These are phyloP conservation scores for Tipula unca DNA, from an alignment of 2,888 invertebrate genomes.

Conservation along the genomic window DNA sequence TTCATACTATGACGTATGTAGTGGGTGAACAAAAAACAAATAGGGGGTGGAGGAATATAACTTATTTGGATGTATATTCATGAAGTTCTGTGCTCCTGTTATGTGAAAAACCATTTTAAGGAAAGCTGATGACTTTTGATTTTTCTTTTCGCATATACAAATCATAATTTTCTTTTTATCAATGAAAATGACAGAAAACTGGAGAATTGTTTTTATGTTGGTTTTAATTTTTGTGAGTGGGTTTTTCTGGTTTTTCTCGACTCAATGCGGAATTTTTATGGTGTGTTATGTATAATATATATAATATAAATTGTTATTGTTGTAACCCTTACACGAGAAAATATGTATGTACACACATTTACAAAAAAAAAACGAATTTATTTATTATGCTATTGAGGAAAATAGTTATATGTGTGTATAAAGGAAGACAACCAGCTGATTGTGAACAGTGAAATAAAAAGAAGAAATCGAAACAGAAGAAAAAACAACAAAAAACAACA, in stretches of 20 bases:
- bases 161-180: background rate
- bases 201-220: background rate
- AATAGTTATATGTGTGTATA: background rate
- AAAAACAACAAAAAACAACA: background rate
- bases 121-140: constrained; percentile 25
- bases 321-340: background rate
- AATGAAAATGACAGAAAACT: background rate
- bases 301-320: background rate
- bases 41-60: background rate
- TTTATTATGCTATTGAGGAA: background rate
- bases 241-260: background rate
- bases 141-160: background rate
- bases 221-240: background rate
- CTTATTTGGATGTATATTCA: background rate
- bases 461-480: background rate
- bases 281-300: background rate
- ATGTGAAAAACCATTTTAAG: constrained; percentile 23
- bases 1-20: background rate
- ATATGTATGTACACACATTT: background rate
- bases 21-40: background rate
- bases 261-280: background rate
- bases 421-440: constrained; percentile 8
- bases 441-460: background rate
- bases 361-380: background rate
- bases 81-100: constrained; percentile 21